Evolutionary conservation across 1,140 invertebrate genomes (phyloP).

Genomic region (Physella acuta): DNA sequence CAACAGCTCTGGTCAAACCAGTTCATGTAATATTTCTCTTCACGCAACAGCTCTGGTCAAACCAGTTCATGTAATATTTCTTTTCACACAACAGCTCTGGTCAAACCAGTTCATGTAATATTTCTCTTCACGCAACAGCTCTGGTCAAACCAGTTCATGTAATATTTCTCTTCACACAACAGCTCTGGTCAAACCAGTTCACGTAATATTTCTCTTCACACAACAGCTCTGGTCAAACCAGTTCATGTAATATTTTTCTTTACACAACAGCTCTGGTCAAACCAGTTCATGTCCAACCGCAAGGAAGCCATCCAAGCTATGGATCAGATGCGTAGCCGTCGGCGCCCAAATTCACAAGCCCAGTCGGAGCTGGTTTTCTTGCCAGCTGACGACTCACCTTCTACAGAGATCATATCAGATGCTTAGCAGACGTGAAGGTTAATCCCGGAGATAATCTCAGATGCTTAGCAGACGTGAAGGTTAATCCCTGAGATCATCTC

Average conservation of each 20-base stretch:
- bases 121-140: background rate
- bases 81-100: background rate
- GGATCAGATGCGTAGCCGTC: background rate
- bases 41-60: too few relatives aligned
- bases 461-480: too few relatives aligned
- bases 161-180: background rate
- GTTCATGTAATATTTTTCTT: background rate
- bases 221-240: background rate
- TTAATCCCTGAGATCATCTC: too few relatives aligned
- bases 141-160: background rate
- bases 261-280: background rate
- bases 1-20: too few relatives aligned
- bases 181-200: background rate
- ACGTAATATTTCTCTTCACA: background rate
- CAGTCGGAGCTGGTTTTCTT: background rate
- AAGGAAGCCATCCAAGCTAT: background rate
- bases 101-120: background rate
- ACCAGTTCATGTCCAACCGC: background rate
- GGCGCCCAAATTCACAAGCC: background rate
- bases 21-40: too few relatives aligned
- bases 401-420: background rate
- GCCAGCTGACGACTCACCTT: background rate
- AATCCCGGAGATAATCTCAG: too few relatives aligned
- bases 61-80: too few relatives aligned
- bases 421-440: too few relatives aligned